Evolutionary conservation across 92 coral and sea anemone genomes (phyloP).

Genomic region (Zoanthus sociatus): DNA sequence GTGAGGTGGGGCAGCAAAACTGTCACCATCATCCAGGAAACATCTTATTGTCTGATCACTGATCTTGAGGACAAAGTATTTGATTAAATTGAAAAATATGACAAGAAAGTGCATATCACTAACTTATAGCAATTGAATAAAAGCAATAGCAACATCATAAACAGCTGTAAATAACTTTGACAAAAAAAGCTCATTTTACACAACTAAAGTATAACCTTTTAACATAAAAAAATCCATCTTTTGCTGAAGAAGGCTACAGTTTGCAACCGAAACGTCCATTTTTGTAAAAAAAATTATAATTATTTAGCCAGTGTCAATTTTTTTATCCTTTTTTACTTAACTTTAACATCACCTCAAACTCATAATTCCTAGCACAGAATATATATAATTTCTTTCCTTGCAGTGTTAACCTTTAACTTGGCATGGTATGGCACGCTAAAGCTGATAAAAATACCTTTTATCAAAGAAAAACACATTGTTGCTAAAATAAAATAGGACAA

Average conservation of each 20-base stretch:
- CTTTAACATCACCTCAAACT: background rate
- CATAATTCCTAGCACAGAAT: background rate
- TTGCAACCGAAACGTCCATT: no score
- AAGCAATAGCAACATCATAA: background rate
- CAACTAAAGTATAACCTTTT: background rate
- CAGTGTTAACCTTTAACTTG: background rate
- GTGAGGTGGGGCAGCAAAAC: conserved; percentile 27
- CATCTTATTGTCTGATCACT: conserved; percentile 23
- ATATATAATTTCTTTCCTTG: background rate
- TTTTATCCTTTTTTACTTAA: no score
- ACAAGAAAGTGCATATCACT: background rate
- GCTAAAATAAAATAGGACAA: no score
- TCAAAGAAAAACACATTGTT: no score
- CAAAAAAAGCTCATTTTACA: background rate
- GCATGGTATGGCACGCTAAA: background rate
- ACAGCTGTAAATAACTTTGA: background rate
- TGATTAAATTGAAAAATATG: no score
- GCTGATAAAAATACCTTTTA: no score
- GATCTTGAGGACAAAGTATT: background rate
- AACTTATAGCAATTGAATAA: no score
- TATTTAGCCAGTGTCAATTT: no score
- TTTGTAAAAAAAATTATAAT: no score
- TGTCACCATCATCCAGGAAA: conserved; percentile 11
- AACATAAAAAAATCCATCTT: no score
- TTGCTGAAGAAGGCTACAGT: no score